Conservation (phyloP, 2,113 vertebrate species). For the Leuciscus idus region DNA sequence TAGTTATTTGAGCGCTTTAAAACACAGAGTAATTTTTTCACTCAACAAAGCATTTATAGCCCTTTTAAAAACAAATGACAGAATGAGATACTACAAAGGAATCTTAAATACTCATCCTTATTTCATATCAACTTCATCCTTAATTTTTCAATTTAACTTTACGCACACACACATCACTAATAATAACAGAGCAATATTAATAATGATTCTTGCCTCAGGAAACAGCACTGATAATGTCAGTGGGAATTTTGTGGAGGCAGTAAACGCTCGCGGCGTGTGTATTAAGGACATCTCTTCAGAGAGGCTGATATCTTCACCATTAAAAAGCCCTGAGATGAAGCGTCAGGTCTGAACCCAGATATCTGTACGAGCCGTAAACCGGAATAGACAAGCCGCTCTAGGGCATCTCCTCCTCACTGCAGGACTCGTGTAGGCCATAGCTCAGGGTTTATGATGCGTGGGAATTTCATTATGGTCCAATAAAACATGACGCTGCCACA, state of each 20-base stretch:
- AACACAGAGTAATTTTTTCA: too few species aligned
- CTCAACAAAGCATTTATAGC: too few species aligned
- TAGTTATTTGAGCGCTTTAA: too few species aligned
- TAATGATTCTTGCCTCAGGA: not conserved
- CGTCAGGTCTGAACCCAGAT: not conserved
- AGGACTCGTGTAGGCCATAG: constrained; percentile 27
- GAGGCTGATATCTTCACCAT: not conserved
- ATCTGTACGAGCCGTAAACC: constrained; percentile 39
- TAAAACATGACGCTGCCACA: constrained; percentile 36
- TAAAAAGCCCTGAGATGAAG: constrained; percentile 24
- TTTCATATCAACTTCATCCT: too few species aligned
- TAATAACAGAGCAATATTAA: not conserved
- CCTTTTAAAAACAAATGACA: too few species aligned
- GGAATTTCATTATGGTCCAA: constrained; percentile 56
- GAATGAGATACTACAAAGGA: too few species aligned
- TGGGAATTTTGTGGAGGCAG: not conserved
- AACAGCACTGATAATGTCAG: not conserved
- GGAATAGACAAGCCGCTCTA: not conserved
- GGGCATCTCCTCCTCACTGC: not conserved
- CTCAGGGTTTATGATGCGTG: constrained; percentile 56
- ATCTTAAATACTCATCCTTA: too few species aligned
- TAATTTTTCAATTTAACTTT: too few species aligned
- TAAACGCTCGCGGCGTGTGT: not conserved
- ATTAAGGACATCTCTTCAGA: not conserved
- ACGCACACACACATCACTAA: too few species aligned